A percentile compares a stretch with the other conserved stretches of the same genome.
Conservation (phyloP, 2,797 vertebrate genomes). For the Lates japonicus region DNA sequence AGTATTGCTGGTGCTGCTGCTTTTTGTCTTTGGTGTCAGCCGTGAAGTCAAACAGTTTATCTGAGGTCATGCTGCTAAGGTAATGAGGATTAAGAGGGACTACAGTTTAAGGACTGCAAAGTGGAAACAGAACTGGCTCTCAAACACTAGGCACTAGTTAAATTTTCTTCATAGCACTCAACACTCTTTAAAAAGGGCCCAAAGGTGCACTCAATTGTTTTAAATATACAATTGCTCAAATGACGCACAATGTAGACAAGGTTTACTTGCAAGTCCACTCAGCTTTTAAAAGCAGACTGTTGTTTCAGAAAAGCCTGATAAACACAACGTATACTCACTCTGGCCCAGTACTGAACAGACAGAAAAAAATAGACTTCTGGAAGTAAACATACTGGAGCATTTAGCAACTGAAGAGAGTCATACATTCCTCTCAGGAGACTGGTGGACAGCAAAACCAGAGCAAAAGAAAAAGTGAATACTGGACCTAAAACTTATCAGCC, state of each 20-base stretch:
- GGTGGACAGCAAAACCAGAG: background rate
- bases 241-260: background rate
- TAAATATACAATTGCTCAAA: background rate
- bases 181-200: background rate
- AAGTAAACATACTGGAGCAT: background rate
- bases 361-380: background rate
- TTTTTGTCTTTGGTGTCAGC: slow-evolving; percentile 4
- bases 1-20: slow-evolving; percentile 19
- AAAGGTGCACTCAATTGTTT: slow-evolving; percentile 11
- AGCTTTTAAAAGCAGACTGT: background rate
- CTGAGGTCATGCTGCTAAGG: slow-evolving; percentile 4
- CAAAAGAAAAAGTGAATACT: background rate
- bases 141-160: background rate
- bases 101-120: background rate
- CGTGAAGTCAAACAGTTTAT: slow-evolving; percentile 19
- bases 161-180: background rate
- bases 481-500: background rate
- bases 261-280: background rate
- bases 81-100: background rate
- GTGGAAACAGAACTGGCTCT: background rate
- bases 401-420: background rate
- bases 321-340: background rate
- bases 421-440: no score
- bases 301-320: background rate
- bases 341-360: background rate